Conservation (phyloP, 2,113 vertebrate species). For the Gymnarchus niloticus region DNA sequence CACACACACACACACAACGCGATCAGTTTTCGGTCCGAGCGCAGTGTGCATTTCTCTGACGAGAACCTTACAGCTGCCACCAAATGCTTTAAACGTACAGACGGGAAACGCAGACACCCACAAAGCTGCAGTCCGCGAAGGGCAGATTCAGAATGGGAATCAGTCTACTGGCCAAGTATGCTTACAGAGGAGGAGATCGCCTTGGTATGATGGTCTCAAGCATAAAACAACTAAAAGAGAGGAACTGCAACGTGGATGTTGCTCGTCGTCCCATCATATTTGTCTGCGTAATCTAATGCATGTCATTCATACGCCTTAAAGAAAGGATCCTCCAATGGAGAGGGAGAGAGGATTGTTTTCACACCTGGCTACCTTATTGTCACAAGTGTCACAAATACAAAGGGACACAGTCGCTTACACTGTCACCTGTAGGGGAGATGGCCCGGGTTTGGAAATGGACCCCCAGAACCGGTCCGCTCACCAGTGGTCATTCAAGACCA, state of each 20-base stretch:
- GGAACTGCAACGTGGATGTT: no score
- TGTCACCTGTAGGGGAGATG: neutral
- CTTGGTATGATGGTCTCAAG: no score
- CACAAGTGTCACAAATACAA: neutral
- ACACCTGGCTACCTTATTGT: neutral
- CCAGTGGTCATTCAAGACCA: no score
- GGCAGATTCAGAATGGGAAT: neutral
- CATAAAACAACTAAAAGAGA: no score
- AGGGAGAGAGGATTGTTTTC: neutral
- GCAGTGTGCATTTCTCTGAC: neutral
- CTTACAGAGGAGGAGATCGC: no score
- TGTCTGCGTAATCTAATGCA: neutral
- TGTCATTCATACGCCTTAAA: neutral
- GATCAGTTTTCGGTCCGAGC: neutral
- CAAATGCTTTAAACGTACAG: neutral
- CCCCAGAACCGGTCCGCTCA: no score
- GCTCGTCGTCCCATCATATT: neutral
- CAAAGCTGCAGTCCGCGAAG: neutral
- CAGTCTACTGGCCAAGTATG: neutral
- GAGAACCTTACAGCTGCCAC: neutral
- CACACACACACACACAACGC: neutral
- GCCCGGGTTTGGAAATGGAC: neutral
- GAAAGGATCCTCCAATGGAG: neutral
- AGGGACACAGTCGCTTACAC: neutral
- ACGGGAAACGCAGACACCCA: neutral